Conservation (phyloP, 2,797 vertebrate species). For the Sternarchorhynchus goeldii region DNA sequence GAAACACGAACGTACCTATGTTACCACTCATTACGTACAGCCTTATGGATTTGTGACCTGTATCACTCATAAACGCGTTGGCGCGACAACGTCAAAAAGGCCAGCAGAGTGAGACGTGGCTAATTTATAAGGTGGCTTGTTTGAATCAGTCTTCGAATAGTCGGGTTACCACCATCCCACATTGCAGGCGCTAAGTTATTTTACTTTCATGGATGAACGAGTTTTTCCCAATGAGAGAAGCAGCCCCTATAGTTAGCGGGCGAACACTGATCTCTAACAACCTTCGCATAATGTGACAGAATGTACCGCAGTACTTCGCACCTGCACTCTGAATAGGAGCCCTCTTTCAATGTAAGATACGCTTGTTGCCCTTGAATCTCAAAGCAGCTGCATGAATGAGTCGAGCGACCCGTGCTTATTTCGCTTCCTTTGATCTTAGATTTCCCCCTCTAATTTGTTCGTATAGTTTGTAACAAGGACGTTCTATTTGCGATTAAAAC, state of each 20-base stretch:
- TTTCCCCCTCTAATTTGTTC: slow-evolving; percentile 89
- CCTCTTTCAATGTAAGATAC: slow-evolving; percentile 91
- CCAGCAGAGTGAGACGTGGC: slow-evolving; percentile 44
- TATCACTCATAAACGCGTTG: slow-evolving; percentile 19
- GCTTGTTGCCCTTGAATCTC: slow-evolving; percentile 94
- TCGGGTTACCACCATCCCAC: slow-evolving; percentile 73
- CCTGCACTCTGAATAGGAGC: slow-evolving; percentile 97
- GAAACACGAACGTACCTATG: not conserved
- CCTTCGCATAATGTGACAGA: slow-evolving; percentile 92
- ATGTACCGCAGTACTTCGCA: slow-evolving; percentile 92
- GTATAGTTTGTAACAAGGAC: slow-evolving; percentile 82
- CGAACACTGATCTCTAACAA: slow-evolving; percentile 94
- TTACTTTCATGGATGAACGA: slow-evolving; percentile 88
- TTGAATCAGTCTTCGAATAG: slow-evolving; percentile 49
- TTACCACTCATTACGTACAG: not conserved
- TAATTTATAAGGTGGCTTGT: slow-evolving; percentile 52
- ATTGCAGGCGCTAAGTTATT: slow-evolving; percentile 86
- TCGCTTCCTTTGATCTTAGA: slow-evolving; percentile 88
- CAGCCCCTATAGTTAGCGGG: slow-evolving; percentile 87
- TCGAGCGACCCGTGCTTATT: slow-evolving; percentile 84
- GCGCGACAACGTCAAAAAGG: slow-evolving; percentile 40
- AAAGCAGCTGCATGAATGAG: slow-evolving; percentile 92
- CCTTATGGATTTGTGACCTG: slow-evolving; percentile 17
- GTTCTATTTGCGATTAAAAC: slow-evolving; percentile 65
- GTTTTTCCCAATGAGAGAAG: slow-evolving; percentile 83